phyloP scores from a whole-genome alignment of 2,888 invertebrate genomes.

The Agrypnus murinus region DNA sequence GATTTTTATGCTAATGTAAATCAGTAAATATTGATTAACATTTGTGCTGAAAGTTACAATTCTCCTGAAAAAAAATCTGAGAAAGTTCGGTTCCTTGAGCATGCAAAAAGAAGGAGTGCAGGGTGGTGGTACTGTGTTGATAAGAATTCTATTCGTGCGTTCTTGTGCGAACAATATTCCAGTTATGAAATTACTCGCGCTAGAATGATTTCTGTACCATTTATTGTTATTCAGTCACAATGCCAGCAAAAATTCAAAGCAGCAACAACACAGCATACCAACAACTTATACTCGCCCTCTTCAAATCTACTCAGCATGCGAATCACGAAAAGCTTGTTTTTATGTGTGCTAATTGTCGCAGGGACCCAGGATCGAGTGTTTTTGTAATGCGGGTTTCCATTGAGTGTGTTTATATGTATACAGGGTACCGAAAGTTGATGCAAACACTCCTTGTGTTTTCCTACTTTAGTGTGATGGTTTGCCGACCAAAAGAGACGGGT shows the following conservation, averaged over 20 bases:
- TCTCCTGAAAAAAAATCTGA: too few species aligned
- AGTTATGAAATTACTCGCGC: slow-evolving; percentile 33
- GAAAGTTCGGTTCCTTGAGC: not conserved
- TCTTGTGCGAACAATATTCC: slow-evolving; percentile 22
- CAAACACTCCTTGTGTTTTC: slow-evolving; percentile 28
- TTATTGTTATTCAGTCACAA: slow-evolving; percentile 43
- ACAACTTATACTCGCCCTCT: slow-evolving; percentile 29
- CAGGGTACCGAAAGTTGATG: slow-evolving; percentile 29
- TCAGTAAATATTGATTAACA: too few species aligned
- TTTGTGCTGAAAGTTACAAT: too few species aligned
- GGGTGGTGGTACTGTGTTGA: slow-evolving; percentile 1
- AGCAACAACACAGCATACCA: slow-evolving; percentile 40
- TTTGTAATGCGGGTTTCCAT: slow-evolving; percentile 42
- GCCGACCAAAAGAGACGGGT: slow-evolving; percentile 5
- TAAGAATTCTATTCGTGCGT: slow-evolving; percentile 33
- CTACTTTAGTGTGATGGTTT: slow-evolving; percentile 23
- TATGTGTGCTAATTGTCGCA: slow-evolving; percentile 48
- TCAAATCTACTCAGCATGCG: slow-evolving; percentile 32
- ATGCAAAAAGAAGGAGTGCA: not conserved
- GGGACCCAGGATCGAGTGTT: slow-evolving; percentile 43
- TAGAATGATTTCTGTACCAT: slow-evolving; percentile 34
- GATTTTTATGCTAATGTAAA: slow-evolving; percentile 1
- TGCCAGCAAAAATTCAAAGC: slow-evolving; percentile 43
- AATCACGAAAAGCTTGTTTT: slow-evolving; percentile 46
- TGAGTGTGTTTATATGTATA: slow-evolving; percentile 39